Percentiles rank a stretch among this genome's conserved stretches.
These are phyloP conservation scores for Desmophyllum pertusum DNA, from an alignment of 92 coral and sea anemone species.

Conservation along the genomic window DNA sequence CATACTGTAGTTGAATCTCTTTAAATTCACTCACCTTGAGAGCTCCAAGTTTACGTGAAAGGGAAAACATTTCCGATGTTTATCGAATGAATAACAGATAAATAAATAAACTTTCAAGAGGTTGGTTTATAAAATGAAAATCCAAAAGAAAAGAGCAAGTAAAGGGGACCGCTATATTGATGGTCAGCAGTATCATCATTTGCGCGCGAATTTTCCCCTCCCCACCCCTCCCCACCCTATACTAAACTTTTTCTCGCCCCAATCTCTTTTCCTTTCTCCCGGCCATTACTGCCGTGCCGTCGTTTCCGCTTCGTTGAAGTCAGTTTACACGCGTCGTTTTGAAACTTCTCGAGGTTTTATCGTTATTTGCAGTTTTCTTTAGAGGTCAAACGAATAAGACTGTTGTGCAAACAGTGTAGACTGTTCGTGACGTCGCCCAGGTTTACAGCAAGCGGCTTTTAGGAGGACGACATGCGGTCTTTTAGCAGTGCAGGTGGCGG, in stretches of 20 bases:
- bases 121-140: background rate
- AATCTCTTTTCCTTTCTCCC: background rate
- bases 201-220: background rate
- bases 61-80: conserved; percentile 3
- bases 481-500: conserved; percentile 32
- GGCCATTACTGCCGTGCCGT: background rate
- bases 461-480: conserved; percentile 34
- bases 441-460: conserved; percentile 23
- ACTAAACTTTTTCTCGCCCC: background rate
- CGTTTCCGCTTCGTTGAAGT: conserved; percentile 6
- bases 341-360: background rate
- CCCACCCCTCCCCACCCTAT: background rate
- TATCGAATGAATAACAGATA: background rate
- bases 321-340: background rate
- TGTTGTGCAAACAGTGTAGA: conserved; percentile 12
- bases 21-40: conserved; percentile 18
- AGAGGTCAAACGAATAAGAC: conserved; percentile 23
- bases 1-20: background rate
- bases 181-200: conserved; percentile 3
- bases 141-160: no score
- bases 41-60: conserved; percentile 29
- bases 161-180: background rate
- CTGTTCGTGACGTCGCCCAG: conserved; percentile 18
- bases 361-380: conserved; percentile 17
- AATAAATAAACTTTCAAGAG: background rate